Conservation (phyloP, 2,888 invertebrate species). For the Empis stercorea region DNA sequence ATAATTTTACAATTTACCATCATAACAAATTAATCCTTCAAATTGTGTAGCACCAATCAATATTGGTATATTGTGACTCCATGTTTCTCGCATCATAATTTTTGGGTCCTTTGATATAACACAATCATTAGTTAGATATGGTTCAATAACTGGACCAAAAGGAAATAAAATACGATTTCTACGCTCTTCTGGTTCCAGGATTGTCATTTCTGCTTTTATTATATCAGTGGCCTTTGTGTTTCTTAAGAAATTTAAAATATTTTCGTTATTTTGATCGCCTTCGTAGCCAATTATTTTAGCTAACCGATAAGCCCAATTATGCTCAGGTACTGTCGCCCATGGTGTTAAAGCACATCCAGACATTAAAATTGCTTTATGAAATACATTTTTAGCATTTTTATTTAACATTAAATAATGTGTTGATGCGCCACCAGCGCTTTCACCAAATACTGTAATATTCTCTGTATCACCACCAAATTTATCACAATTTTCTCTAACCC, state of each 20-base stretch:
- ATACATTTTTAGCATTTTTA: conserved; percentile 35
- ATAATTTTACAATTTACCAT: conserved; percentile 12
- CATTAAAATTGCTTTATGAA: conserved; percentile 32
- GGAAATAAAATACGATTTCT: conserved; percentile 25
- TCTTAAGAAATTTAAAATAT: conserved; percentile 30
- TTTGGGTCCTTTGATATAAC: conserved; percentile 27
- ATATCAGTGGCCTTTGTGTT: conserved; percentile 27
- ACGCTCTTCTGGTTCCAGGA: conserved; percentile 29
- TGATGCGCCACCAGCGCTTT: conserved; percentile 40
- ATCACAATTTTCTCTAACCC: conserved; percentile 39
- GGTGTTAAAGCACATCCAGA: conserved; percentile 28
- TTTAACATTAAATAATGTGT: conserved; percentile 39
- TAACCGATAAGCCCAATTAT: conserved; percentile 26
- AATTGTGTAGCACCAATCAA: conserved; percentile 32
- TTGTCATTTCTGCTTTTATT: conserved; percentile 25
- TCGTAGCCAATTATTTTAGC: conserved; percentile 30
- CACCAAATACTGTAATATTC: conserved; percentile 41
- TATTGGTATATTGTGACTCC: conserved; percentile 32
- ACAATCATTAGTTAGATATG: conserved; percentile 26
- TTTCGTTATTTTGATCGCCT: conserved; percentile 26
- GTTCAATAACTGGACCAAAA: conserved; percentile 31
- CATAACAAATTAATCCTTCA: conserved; percentile 30
- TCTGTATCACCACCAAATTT: conserved; percentile 40
- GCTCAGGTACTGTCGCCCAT: conserved; percentile 28
- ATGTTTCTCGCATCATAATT: conserved; percentile 29